phyloP scores from a whole-genome alignment of 2,888 invertebrate genomes.

The Sinohyriopsis cumingii region DNA sequence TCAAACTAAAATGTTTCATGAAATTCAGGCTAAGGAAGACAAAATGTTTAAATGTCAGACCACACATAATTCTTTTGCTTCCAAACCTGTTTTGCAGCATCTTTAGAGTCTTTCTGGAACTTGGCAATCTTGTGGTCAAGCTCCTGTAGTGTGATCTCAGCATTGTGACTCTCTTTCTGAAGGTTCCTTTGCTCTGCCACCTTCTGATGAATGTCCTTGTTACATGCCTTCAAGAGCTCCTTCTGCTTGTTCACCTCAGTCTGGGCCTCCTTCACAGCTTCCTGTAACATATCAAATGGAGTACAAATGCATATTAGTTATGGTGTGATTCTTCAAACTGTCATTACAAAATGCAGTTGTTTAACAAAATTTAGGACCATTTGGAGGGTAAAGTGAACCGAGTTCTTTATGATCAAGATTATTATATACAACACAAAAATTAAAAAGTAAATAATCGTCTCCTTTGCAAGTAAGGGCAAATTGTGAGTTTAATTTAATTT shows the following conservation, averaged over 20 bases:
- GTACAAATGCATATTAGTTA: neutral
- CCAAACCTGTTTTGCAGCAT: conserved; percentile 74
- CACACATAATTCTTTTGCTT: neutral
- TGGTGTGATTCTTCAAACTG: too few species aligned
- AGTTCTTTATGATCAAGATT: too few species aligned
- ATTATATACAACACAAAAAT: too few species aligned
- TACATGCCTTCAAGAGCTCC: conserved; percentile 64
- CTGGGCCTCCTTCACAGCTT: conserved; percentile 63
- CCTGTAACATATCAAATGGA: conserved; percentile 33
- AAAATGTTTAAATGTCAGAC: neutral
- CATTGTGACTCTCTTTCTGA: conserved; percentile 60
- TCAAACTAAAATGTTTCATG: neutral
- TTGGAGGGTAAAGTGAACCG: too few species aligned
- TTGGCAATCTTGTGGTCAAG: conserved; percentile 72
- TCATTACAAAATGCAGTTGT: too few species aligned
- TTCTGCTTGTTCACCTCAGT: conserved; percentile 66
- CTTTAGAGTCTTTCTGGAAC: conserved; percentile 76
- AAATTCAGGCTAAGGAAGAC: neutral
- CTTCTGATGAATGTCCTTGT: conserved; percentile 66
- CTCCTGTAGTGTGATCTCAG: conserved; percentile 71
- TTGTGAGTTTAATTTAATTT: too few species aligned
- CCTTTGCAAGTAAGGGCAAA: too few species aligned
- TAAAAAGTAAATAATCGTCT: too few species aligned
- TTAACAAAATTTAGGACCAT: too few species aligned
- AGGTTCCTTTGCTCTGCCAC: conserved; percentile 54